Evolutionary conservation across 2,888 invertebrate genomes (phyloP), one percentile per base, ranked within the genome.

Genomic region (Uropetala carovei): DNA sequence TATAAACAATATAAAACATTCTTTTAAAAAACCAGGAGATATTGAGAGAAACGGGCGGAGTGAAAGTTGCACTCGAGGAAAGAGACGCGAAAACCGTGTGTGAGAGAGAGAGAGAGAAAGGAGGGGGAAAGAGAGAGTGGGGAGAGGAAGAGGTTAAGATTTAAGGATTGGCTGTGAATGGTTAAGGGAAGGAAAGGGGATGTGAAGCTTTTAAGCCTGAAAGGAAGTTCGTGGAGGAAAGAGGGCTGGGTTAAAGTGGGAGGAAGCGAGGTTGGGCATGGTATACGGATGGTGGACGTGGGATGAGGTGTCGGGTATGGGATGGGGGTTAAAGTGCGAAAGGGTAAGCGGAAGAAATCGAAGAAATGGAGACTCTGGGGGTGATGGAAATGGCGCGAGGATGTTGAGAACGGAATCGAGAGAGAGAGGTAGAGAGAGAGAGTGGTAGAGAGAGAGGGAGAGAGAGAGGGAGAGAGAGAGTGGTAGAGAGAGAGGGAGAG

Each of bases 151-250:
- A 22, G n/a, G 58, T 56, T 56, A 57, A 58, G 58, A 22, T 57
- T 58, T 18, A 8, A 27, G 89, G 14, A 10, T 64, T 43, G 89
- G 64, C 64, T 75, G 89, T 89, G 89, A 27, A 64, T 18, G 89
- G 64, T 11, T 11, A 43, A 30, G n/a, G 89, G 89, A 68, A 89
- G 89, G 89, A 43, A n/a, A 43, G 43, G 43, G 43, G 43, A 89
- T 64, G 89, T 60, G 68, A n/a, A 18, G 89, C 89, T 89, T 89
- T 89, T 89, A 89, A 60, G 89, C 86, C 30, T 27, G 86, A 89
- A 64, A 89, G 89, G 89, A 64, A 89, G 64, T 59, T 43, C 60
- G 27, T 60, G 59, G n/a, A 27, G 89, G 68, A 43, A 43, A 89
- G 64, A 43, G 64, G 60, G 18, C 4, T 43, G 7, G 89, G 30